A percentile compares a stretch with the other conserved stretches of the same genome.
These are phyloP conservation scores for Catocala fraxini DNA, from an alignment of 2,888 invertebrate genomes.

Conservation along the genomic window DNA sequence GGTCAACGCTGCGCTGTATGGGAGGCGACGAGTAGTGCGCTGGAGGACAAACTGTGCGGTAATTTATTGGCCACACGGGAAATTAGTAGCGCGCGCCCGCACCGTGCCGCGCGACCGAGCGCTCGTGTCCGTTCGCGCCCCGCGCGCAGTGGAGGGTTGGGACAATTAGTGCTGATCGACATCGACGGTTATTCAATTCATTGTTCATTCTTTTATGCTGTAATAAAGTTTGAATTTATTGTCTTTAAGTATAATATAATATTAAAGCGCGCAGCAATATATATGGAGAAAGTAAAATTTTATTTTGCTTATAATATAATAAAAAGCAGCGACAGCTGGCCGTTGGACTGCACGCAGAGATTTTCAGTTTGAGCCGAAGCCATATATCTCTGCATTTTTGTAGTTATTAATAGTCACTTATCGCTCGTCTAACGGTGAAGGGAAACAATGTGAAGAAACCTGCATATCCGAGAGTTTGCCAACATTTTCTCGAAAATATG, in stretches of 20 bases:
- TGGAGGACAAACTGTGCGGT: constrained; percentile 61
- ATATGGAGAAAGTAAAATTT: not conserved
- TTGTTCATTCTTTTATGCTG: constrained; percentile 7
- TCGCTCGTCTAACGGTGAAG: too few relatives aligned
- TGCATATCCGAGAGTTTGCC: too few relatives aligned
- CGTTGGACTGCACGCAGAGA: too few relatives aligned
- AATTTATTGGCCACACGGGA: constrained; percentile 74
- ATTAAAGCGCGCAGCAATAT: not conserved
- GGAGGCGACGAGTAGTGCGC: constrained; percentile 35
- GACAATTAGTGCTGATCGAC: constrained; percentile 35
- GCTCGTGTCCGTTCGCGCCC: constrained; percentile 17
- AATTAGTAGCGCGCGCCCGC: constrained; percentile 60
- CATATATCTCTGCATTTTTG: too few relatives aligned
- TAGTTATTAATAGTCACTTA: too few relatives aligned
- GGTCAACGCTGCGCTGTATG: constrained; percentile 23
- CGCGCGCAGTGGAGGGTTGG: constrained; percentile 13
- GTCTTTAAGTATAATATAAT: constrained; percentile 1
- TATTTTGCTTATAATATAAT: not conserved
- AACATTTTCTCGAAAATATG: too few relatives aligned
- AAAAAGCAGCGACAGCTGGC: too few relatives aligned
- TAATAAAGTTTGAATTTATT: constrained; percentile 2
- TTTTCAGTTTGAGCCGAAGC: too few relatives aligned
- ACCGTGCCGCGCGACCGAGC: constrained; percentile 20
- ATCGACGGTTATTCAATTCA: constrained; percentile 30
- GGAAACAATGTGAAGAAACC: too few relatives aligned